A percentile compares a stretch with the other conserved stretches of the same genome.
These are phyloP conservation scores for Phyllotreta striolata DNA, from an alignment of 2,888 invertebrate species.

Conservation along the genomic window DNA sequence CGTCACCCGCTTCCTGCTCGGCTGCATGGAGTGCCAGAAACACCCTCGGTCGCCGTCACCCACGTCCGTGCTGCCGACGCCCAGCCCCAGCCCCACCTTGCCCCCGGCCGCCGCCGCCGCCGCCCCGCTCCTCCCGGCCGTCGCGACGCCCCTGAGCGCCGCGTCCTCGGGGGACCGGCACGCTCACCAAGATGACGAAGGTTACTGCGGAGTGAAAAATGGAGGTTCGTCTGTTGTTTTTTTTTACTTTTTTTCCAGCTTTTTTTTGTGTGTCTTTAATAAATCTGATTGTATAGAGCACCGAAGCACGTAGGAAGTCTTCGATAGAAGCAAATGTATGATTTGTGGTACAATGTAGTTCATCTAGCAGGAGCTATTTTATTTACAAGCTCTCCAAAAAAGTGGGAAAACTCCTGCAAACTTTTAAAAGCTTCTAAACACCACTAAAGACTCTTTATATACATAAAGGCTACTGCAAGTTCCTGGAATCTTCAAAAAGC, in stretches of 20 bases:
- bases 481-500: no score
- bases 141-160: conserved; percentile 36
- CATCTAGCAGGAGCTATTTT: no score
- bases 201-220: conserved; percentile 30
- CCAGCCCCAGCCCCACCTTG: conserved; percentile 57
- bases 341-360: no score
- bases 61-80: conserved; percentile 61
- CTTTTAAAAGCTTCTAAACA: no score
- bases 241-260: background rate
- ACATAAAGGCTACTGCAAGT: no score
- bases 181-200: conserved; percentile 24
- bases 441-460: no score
- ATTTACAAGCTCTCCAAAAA: no score
- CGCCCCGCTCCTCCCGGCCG: conserved; percentile 41
- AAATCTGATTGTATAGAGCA: no score
- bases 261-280: conserved; percentile 1
- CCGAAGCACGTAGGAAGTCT: no score
- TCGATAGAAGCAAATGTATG: no score
- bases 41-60: conserved; percentile 75
- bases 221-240: conserved; percentile 26
- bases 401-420: no score
- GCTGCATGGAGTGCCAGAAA: conserved; percentile 92
- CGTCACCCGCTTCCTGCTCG: conserved; percentile 93
- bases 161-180: conserved; percentile 33
- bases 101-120: conserved; percentile 39